Percentiles rank a stretch among this genome's conserved stretches.
phyloP scores from a whole-genome alignment of 2,888 invertebrate genomes.

The Mimumesa dahlbomi region DNA sequence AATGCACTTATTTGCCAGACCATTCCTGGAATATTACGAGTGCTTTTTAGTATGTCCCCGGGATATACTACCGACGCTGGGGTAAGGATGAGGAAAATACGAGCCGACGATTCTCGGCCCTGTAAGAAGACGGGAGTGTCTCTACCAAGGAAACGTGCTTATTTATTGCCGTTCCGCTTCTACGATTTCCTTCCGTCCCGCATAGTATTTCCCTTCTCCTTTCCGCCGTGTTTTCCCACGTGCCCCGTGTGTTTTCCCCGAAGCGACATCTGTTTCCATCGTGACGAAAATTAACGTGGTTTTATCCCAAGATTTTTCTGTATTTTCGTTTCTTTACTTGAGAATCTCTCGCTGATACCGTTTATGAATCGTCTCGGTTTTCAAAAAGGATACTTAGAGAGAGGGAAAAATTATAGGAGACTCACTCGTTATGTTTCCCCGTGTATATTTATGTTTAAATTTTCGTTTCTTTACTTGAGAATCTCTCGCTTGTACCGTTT shows the following conservation, averaged over 20 bases:
- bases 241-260: too few relatives aligned
- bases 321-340: too few relatives aligned
- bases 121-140: constrained; percentile 6
- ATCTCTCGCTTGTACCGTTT: too few relatives aligned
- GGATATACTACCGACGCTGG: constrained; percentile 5
- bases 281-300: too few relatives aligned
- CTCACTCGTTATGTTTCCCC: not conserved
- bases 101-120: not conserved
- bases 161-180: constrained; percentile 30
- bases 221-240: not conserved
- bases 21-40: constrained; percentile 27
- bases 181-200: constrained; percentile 20
- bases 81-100: not conserved
- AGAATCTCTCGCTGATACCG: too few relatives aligned
- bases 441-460: too few relatives aligned
- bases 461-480: too few relatives aligned
- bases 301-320: too few relatives aligned
- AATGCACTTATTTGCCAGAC: constrained; percentile 31
- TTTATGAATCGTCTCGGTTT: too few relatives aligned
- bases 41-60: constrained; percentile 22
- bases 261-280: too few relatives aligned
- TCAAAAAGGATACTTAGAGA: too few relatives aligned
- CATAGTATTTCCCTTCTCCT: constrained; percentile 16
- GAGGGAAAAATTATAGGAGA: too few relatives aligned
- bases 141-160: constrained; percentile 15